Evolutionary conservation across 2,113 vertebrate genomes (phyloP).

Genomic region (Drymodes brunneopygia): DNA sequence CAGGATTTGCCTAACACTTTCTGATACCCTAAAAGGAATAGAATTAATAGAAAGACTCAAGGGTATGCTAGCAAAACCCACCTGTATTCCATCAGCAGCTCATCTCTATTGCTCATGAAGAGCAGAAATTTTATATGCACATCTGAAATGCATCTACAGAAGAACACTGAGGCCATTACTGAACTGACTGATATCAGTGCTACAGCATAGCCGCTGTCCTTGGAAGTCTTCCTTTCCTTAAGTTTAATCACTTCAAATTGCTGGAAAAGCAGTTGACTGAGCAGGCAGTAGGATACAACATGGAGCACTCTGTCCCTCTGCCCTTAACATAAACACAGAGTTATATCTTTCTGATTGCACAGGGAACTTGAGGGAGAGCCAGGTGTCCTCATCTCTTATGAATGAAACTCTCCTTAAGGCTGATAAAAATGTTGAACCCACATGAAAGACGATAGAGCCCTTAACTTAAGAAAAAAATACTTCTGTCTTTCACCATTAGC

Average conservation of each 20-base stretch:
- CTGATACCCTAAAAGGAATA: not conserved
- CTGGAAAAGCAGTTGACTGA: not conserved
- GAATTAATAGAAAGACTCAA: conserved; percentile 4
- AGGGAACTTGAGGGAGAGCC: not conserved
- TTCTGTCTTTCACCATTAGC: conserved; percentile 2
- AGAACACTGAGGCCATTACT: fast-evolving
- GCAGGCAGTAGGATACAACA: not conserved
- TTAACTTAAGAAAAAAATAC: not conserved
- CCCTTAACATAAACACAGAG: not conserved
- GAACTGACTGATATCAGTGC: not conserved
- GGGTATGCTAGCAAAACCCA: not conserved
- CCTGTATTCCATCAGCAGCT: not conserved
- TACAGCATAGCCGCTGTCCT: not conserved
- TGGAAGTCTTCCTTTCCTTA: not conserved
- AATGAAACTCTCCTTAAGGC: conserved; percentile 1
- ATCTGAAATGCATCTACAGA: not conserved
- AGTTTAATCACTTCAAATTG: not conserved
- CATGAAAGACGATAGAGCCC: conserved; percentile 3
- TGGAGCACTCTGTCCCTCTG: not conserved
- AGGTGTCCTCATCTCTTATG: not conserved
- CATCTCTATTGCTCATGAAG: not conserved
- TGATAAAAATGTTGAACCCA: not conserved
- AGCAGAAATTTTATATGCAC: not conserved
- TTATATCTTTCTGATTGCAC: not conserved
- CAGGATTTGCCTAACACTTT: not conserved